Evolutionary conservation across 2,113 vertebrate genomes (phyloP).

Genomic region (Odontophorus gujanensis): DNA sequence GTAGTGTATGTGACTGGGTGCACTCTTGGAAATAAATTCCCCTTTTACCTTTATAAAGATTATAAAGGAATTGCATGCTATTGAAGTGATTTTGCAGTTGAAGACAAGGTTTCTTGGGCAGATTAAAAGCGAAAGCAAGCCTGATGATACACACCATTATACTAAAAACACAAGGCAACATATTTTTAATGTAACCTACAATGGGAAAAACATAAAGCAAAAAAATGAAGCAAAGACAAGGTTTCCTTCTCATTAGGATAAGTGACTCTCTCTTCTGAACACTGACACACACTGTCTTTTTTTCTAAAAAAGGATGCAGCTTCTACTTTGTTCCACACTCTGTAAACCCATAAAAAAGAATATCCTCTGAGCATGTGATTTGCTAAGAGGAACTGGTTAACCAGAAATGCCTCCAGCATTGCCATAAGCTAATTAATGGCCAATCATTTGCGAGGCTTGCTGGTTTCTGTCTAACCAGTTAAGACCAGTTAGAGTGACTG

Average conservation of each 20-base stretch:
- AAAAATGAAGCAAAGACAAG: background rate
- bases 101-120: constrained; percentile 5
- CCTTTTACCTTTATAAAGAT: constrained; percentile 19
- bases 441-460: background rate
- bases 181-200: background rate
- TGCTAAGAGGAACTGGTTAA: background rate
- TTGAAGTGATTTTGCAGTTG: constrained; percentile 11
- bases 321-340: background rate
- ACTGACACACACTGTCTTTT: background rate
- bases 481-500: background rate
- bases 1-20: background rate
- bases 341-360: background rate
- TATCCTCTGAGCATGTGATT: accelerated
- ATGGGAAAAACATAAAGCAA: background rate
- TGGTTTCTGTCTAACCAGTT: background rate
- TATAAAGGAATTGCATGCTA: background rate
- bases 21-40: constrained; percentile 6
- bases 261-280: background rate
- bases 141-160: background rate
- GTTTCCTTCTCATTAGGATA: background rate
- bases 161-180: background rate
- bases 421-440: background rate
- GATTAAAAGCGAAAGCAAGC: background rate
- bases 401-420: background rate
- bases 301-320: background rate